Evolutionary conservation across 2,797 vertebrate genomes (phyloP).

Genomic region (Muraenolepis orangiensis): DNA sequence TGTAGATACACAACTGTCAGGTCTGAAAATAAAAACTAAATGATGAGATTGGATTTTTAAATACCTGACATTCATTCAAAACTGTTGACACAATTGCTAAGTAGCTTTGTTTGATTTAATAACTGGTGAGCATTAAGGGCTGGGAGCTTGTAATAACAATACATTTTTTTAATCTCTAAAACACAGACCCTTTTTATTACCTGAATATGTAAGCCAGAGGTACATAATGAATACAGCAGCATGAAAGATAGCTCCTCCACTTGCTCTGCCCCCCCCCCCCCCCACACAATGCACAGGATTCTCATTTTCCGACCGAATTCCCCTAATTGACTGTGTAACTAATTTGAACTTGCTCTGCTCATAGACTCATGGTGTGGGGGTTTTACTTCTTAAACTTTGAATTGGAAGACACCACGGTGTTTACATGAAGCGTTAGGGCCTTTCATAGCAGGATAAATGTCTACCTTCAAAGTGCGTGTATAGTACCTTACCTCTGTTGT

Average conservation of each 20-base stretch:
- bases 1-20: neutral
- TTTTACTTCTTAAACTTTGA: conserved; percentile 6
- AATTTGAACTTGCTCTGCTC: conserved; percentile 14
- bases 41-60: neutral
- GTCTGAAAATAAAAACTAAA: neutral
- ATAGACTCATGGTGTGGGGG: conserved; percentile 1
- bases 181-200: neutral
- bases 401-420: conserved; percentile 8
- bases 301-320: conserved; percentile 27
- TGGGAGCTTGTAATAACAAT: neutral
- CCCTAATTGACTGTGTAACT: conserved; percentile 16
- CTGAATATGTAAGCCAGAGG: neutral
- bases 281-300: conserved; percentile 2
- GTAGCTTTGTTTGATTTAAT: conserved; percentile 6
- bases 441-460: conserved; percentile 13
- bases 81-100: neutral
- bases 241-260: neutral
- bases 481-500: too few species aligned
- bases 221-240: neutral
- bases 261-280: neutral
- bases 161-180: neutral
- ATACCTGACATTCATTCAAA: neutral
- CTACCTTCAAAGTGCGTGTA: conserved; percentile 1
- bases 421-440: neutral
- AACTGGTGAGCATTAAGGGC: neutral